Conservation (phyloP, 2,113 vertebrate species). For the Leiothrix lutea region DNA sequence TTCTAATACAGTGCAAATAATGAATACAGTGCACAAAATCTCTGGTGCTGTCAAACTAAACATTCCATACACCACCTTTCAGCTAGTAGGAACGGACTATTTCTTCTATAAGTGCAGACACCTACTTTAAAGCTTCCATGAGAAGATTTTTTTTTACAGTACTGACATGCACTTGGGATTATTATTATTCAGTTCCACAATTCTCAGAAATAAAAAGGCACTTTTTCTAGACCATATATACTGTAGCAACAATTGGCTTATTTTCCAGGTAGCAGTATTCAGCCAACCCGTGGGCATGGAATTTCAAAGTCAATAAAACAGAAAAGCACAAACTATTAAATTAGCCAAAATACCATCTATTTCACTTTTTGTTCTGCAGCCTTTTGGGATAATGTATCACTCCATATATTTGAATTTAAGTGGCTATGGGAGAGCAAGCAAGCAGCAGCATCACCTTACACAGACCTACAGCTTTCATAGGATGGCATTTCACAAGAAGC, state of each 20-base stretch:
- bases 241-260: not conserved
- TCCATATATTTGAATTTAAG: conserved; percentile 13
- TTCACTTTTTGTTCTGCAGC: not conserved
- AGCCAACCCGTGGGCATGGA: not conserved
- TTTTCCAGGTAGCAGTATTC: not conserved
- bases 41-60: not conserved
- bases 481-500: conserved; percentile 14
- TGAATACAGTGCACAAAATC: not conserved
- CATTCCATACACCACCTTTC: not conserved
- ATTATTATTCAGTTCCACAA: not conserved
- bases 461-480: not conserved
- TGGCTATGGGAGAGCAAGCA: conserved; percentile 30
- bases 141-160: not conserved
- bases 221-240: not conserved
- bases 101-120: not conserved
- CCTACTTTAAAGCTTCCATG: not conserved
- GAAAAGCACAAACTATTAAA: not conserved
- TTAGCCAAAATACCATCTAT: not conserved
- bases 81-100: not conserved
- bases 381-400: not conserved
- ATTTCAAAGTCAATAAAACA: not conserved
- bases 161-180: not conserved
- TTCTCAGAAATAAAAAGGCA: not conserved
- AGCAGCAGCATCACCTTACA: conserved; percentile 39
- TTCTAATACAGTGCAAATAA: not conserved